Conservation (phyloP, 2,113 vertebrate genomes). For the Danionella cerebrum region DNA sequence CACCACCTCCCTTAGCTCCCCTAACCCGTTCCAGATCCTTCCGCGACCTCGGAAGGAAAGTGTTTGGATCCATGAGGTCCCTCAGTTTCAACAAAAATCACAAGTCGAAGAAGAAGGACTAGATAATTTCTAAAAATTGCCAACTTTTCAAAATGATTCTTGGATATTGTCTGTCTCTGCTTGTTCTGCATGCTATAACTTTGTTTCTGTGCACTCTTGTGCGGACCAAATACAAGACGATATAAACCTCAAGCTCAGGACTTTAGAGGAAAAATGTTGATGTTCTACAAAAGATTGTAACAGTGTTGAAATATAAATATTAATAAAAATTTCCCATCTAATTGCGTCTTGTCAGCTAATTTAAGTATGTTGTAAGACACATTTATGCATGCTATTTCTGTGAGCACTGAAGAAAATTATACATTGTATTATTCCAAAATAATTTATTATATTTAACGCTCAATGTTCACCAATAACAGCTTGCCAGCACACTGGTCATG, state of each 20-base stretch:
- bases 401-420: neutral
- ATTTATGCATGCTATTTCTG: too few species aligned
- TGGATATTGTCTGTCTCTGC: conserved; percentile 20
- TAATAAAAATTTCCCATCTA: conserved; percentile 51
- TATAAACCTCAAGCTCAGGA: conserved; percentile 66
- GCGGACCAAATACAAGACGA: conserved; percentile 58
- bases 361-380: neutral
- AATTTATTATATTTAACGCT: neutral
- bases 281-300: conserved; percentile 36
- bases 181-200: conserved; percentile 63
- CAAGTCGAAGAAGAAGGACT: conserved; percentile 62
- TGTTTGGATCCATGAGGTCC: conserved; percentile 71
- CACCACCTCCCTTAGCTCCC: conserved; percentile 53
- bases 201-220: conserved; percentile 51
- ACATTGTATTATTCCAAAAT: neutral
- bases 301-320: conserved; percentile 46
- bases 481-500: too few species aligned
- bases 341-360: too few species aligned
- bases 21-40: conserved; percentile 68
- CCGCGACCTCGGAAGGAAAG: conserved; percentile 67
- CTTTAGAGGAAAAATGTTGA: conserved; percentile 49
- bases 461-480: neutral
- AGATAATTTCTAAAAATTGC: conserved; percentile 28
- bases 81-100: conserved; percentile 63
- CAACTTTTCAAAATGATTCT: conserved; percentile 9